Conservation (phyloP, 2,888 invertebrate genomes). For the Masnerella sp. region DNA sequence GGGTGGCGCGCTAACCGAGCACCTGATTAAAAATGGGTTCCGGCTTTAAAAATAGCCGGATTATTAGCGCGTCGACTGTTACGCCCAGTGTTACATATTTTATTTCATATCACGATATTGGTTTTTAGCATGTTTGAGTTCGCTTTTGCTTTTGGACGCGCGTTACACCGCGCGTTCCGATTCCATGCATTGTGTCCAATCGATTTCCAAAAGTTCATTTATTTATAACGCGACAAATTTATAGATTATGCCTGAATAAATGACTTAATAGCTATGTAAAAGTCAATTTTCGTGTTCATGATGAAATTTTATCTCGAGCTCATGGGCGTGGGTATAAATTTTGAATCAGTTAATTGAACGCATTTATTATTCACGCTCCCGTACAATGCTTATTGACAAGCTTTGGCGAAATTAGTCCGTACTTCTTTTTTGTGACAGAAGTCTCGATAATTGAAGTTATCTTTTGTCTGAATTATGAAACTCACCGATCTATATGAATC, state of each 20-base stretch:
- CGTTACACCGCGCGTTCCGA: conserved; percentile 1
- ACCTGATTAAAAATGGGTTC: conserved; percentile 16
- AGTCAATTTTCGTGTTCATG: conserved; percentile 7
- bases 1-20: conserved; percentile 18
- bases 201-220: conserved; percentile 14
- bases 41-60: conserved; percentile 8
- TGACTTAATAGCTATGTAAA: not conserved
- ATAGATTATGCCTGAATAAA: conserved; percentile 18
- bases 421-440: too few species aligned
- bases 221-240: conserved; percentile 13
- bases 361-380: not conserved
- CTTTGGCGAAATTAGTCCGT: too few species aligned
- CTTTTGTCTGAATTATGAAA: conserved; percentile 1
- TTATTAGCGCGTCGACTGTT: conserved; percentile 13
- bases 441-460: not conserved
- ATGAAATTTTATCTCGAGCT: conserved; percentile 9
- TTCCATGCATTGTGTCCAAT: conserved; percentile 6
- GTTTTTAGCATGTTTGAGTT: conserved; percentile 13
- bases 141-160: not conserved
- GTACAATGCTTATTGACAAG: not conserved
- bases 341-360: conserved; percentile 1
- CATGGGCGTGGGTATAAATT: not conserved
- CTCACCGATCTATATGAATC: not conserved
- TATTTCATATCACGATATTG: conserved; percentile 24
- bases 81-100: conserved; percentile 12